phyloP scores from a whole-genome alignment of 2,888 invertebrate species.

The Hermaeophaga mercurialis region DNA sequence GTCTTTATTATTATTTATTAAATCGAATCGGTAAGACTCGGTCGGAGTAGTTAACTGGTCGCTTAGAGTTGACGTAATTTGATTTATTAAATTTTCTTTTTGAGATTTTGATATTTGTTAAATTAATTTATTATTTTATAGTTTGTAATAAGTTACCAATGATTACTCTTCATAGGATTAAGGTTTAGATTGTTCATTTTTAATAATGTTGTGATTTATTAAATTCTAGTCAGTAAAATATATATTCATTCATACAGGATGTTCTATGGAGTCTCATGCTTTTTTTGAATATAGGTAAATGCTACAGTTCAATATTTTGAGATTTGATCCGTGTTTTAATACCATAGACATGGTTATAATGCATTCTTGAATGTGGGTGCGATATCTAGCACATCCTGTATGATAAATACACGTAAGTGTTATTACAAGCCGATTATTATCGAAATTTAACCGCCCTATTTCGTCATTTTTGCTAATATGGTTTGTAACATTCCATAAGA shows the following conservation, averaged over 20 bases:
- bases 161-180: constrained; percentile 38
- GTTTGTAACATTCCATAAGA: constrained; percentile 57
- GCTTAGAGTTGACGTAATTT: constrained; percentile 5
- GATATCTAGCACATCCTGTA: neutral
- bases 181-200: constrained; percentile 39
- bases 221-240: constrained; percentile 55
- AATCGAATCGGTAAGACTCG: neutral
- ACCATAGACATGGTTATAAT: no score
- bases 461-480: constrained; percentile 41
- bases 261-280: neutral
- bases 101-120: constrained; percentile 41
- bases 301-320: no score
- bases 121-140: constrained; percentile 38
- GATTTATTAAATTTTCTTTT: constrained; percentile 28
- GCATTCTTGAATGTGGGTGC: no score
- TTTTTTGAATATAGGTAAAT: neutral
- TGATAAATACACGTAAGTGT: constrained; percentile 32
- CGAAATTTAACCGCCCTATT: constrained; percentile 36
- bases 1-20: constrained; percentile 13
- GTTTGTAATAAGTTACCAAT: constrained; percentile 42
- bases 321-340: no score
- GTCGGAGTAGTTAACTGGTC: neutral
- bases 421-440: constrained; percentile 35
- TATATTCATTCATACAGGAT: constrained; percentile 22
- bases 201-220: constrained; percentile 52